Percentiles rank a stretch among this genome's conserved stretches.
Conservation (phyloP, 2,888 invertebrate species). For the Lasius fuliginosus region DNA sequence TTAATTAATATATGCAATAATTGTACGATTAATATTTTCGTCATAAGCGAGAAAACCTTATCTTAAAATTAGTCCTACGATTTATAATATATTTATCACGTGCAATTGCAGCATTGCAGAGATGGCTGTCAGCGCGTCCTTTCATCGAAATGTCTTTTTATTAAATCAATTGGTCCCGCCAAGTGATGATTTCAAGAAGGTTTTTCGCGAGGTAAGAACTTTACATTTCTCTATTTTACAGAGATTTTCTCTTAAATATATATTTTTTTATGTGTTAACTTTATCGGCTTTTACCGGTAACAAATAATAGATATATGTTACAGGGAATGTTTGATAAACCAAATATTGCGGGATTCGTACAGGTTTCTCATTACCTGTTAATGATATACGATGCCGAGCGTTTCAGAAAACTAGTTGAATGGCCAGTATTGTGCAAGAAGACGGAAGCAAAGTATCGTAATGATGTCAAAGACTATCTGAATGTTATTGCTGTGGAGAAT, state of each 20-base stretch:
- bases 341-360: constrained; percentile 82
- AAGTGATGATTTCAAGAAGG: constrained; percentile 79
- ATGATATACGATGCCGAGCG: constrained; percentile 80
- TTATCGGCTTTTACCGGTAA: not conserved
- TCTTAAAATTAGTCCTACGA: not conserved
- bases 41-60: not conserved
- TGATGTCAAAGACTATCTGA: constrained; percentile 79
- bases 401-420: constrained; percentile 78
- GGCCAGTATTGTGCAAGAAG: constrained; percentile 83
- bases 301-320: constrained; percentile 37
- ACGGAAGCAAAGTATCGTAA: constrained; percentile 82
- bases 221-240: not conserved
- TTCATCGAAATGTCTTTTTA: constrained; percentile 81
- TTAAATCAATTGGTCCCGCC: constrained; percentile 79
- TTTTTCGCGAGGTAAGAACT: constrained; percentile 74
- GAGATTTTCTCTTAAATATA: not conserved
- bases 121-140: constrained; percentile 73
- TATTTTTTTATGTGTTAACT: not conserved
- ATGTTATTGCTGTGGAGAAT: constrained; percentile 78
- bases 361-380: constrained; percentile 81
- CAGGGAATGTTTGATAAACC: constrained; percentile 85
- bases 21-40: not conserved
- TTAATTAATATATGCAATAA: not conserved
- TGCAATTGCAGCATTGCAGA: not conserved
- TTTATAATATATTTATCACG: not conserved